These are phyloP conservation scores for Eupsilia transversa DNA, from an alignment of 2,888 invertebrate species.

Conservation along the genomic window DNA sequence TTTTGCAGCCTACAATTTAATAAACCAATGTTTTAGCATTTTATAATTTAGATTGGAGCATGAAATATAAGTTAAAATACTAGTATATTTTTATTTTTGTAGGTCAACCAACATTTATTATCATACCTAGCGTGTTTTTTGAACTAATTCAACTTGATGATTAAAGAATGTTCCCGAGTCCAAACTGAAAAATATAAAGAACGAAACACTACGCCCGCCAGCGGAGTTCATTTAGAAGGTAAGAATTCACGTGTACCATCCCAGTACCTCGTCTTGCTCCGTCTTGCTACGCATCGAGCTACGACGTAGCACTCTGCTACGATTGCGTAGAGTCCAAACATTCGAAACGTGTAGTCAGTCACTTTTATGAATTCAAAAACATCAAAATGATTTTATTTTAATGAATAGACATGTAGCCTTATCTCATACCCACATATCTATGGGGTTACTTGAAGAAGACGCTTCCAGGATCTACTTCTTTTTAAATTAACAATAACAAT, in stretches of 20 bases:
- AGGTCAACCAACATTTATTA: neutral
- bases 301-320: slow-evolving; percentile 39
- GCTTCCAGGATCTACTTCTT: too few relatives aligned
- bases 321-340: neutral
- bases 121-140: too few relatives aligned
- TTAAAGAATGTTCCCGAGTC: neutral
- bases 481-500: slow-evolving; percentile 1
- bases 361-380: neutral
- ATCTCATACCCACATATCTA: neutral
- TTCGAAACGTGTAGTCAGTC: neutral
- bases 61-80: neutral
- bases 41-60: neutral
- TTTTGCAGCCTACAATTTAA: neutral
- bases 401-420: too few relatives aligned
- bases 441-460: too few relatives aligned
- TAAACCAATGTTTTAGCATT: neutral
- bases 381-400: neutral
- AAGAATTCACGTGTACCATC: neutral
- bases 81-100: neutral
- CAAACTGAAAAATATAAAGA: too few relatives aligned
- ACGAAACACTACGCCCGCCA: too few relatives aligned
- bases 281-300: slow-evolving; percentile 6
- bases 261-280: neutral
- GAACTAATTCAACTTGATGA: neutral
- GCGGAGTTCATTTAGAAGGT: neutral